Evolutionary conservation across 1,140 invertebrate genomes (phyloP).

Genomic region (Scaptodrosophila lebanonensis): DNA sequence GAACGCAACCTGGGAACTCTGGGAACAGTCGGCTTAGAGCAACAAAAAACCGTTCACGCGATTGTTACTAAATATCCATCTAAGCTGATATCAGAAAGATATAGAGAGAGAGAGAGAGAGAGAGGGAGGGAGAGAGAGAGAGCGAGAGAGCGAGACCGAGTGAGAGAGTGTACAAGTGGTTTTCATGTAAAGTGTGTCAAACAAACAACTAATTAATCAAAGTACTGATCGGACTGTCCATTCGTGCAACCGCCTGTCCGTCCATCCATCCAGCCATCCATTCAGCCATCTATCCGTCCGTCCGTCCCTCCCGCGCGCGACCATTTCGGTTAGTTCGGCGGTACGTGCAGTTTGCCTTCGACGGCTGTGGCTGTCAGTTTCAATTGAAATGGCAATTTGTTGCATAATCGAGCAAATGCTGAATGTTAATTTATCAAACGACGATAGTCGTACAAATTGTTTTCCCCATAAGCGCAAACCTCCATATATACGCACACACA

Average conservation of each 20-base stretch:
- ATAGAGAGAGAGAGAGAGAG: too few relatives aligned
- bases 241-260: neutral
- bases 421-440: constrained; percentile 71
- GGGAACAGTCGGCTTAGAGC: constrained; percentile 51
- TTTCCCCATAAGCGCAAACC: constrained; percentile 50
- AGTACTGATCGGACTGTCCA: neutral
- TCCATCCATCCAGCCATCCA: too few relatives aligned
- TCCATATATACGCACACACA: constrained; percentile 12
- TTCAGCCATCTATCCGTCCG: too few relatives aligned
- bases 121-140: too few relatives aligned
- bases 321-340: constrained; percentile 19
- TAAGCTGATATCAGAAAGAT: neutral
- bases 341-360: constrained; percentile 28
- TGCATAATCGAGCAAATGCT: constrained; percentile 67
- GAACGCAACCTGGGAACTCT: constrained; percentile 30
- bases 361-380: constrained; percentile 62
- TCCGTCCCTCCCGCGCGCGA: constrained; percentile 20
- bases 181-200: constrained; percentile 61
- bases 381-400: constrained; percentile 72
- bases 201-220: constrained; percentile 60
- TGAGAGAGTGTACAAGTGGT: too few relatives aligned
- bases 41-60: constrained; percentile 50
- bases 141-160: too few relatives aligned
- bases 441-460: constrained; percentile 71
- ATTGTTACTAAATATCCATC: constrained; percentile 36